Percentiles rank a stretch among this genome's conserved stretches.
Conservation (phyloP, 2,113 vertebrate genomes). For the Oncorhynchus tshawytscha region DNA sequence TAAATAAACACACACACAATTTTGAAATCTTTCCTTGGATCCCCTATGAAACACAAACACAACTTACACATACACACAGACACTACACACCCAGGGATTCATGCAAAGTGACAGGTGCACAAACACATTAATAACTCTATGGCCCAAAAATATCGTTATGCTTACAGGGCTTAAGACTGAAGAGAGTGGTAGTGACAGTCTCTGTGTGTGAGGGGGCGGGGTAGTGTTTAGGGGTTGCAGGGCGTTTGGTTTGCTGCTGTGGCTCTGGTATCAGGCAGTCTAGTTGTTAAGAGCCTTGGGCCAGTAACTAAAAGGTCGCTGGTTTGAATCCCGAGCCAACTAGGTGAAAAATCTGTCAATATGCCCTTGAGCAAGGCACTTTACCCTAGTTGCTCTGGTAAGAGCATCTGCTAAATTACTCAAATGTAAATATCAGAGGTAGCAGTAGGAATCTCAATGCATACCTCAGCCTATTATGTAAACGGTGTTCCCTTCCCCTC, state of each 20-base stretch:
- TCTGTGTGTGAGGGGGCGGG: conserved; percentile 10
- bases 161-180: conserved; percentile 54
- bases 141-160: conserved; percentile 58
- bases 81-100: conserved; percentile 36
- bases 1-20: neutral
- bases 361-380: too few relatives aligned
- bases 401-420: neutral
- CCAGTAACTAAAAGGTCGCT: too few relatives aligned
- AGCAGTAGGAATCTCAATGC: conserved; percentile 28
- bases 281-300: too few relatives aligned
- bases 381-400: too few relatives aligned
- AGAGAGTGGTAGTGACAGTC: conserved; percentile 56
- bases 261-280: conserved; percentile 12
- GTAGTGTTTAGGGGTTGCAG: conserved; percentile 24
- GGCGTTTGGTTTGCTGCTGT: conserved; percentile 13
- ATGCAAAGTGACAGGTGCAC: conserved; percentile 65
- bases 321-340: too few relatives aligned
- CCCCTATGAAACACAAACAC: neutral
- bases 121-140: conserved; percentile 60
- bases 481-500: conserved; percentile 25
- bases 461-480: conserved; percentile 28
- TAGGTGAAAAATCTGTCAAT: too few relatives aligned
- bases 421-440: conserved; percentile 23
- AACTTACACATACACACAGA: neutral
- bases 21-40: neutral